Evolutionary conservation across 2,888 invertebrate species (phyloP).

Genomic region (Luperina nickerlii): DNA sequence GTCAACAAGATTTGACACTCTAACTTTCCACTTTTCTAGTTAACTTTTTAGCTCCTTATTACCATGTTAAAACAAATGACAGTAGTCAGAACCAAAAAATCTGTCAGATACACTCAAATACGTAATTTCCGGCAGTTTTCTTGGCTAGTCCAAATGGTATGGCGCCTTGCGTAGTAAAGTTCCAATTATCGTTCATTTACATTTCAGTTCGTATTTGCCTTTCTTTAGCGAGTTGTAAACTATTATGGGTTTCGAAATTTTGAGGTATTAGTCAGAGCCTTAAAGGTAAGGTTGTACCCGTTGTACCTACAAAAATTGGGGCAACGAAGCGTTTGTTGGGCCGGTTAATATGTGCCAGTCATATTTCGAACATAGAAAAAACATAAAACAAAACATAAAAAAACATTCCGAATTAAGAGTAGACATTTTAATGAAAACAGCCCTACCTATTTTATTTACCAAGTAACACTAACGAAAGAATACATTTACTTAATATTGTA

Average conservation of each 20-base stretch:
- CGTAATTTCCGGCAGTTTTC: slow-evolving; percentile 48
- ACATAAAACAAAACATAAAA: no score
- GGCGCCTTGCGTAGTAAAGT: slow-evolving; percentile 39
- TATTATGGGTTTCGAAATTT: slow-evolving; percentile 45
- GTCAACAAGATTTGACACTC: not conserved
- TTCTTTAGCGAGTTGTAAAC: slow-evolving; percentile 58
- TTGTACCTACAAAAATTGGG: not conserved
- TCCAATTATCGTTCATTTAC: slow-evolving; percentile 58
- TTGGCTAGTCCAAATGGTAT: slow-evolving; percentile 24
- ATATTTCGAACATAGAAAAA: not conserved
- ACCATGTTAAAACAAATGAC: slow-evolving; percentile 25
- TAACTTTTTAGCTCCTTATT: slow-evolving; percentile 26
- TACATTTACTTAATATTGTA: slow-evolving; percentile 41
- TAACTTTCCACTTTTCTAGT: slow-evolving; percentile 20
- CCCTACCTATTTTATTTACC: slow-evolving; percentile 7
- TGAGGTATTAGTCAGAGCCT: slow-evolving; percentile 38
- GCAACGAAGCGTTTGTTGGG: not conserved
- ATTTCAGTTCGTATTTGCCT: slow-evolving; percentile 42
- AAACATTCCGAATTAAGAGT: not conserved
- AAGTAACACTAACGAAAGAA: slow-evolving; percentile 2
- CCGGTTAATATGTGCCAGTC: not conserved
- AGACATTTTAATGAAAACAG: slow-evolving; percentile 12
- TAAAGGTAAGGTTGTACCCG: no score
- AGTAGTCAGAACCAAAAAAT: slow-evolving; percentile 23
- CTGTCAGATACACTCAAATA: slow-evolving; percentile 43